Base-by-base conservation (phyloP, 1,140 invertebrate species). In the Camponotus vicinus region DNA sequence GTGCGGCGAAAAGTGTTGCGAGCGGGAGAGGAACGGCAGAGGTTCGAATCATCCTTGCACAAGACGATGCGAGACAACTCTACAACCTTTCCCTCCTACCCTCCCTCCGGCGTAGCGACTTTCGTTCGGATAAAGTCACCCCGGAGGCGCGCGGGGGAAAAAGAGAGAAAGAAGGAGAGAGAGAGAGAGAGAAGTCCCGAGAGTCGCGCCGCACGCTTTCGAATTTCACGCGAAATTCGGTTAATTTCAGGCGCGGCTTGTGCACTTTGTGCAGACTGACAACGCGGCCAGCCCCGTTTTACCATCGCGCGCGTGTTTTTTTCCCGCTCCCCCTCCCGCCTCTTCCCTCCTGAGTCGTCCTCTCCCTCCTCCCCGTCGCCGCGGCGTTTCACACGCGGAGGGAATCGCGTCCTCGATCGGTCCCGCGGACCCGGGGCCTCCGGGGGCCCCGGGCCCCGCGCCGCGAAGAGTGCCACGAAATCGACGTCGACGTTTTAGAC, bases 151-250 rank as follows among this genome's bases (percentile, higher is more conserved):
- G 70, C 63, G 49, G 70, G 37, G 11, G 37, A 21, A 8, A 11
- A n/a, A 40, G 49, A 55, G 87, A 45, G 37, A 59, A 4, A 49
- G 27, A 11, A 32, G 32, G n/a, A 42, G 21, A 69, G 40, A 42
- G 8, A 21, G n/a, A 40, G 64, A 37, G 45, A 52, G 84, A 45
- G 37, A 59, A 13, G 40, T 8, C 64, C 61, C 59, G 86, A 63
- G 57, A 83, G 11, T 52, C 15, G 52, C 55, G 34, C 57, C 64
- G 61, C 78, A 84, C 89, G 86, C 89, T 90, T 87, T 90, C 89
- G 88, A 90, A 90, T 90, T 90, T 90, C 89, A 90, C 86, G 88
- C 75, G 89, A 88, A 86, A 91, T 86, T 91, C 82, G 82, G 59
- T 67, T 61, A 66, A 79, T 88, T 89, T 89, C 78, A 18, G 63